Evolutionary conservation across 2,113 vertebrate species (phyloP), one percentile per base, ranked within the genome.

Genomic region (Montifringilla adamsi): DNA sequence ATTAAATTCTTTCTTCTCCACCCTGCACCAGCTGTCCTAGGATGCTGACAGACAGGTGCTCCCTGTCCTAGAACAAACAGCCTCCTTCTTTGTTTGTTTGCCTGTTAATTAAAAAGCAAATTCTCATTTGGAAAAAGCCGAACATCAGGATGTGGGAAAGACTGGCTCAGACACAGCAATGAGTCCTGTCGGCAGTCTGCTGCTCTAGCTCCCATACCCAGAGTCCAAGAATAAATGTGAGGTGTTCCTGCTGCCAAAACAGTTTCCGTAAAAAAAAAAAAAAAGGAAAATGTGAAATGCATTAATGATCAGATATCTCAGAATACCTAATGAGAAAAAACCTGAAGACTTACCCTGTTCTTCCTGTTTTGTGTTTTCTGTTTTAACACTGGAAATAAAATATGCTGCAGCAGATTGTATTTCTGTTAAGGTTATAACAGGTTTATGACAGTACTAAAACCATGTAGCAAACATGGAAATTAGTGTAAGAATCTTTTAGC

Each of bases 361-460:
- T 92, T 39, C 60, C 64, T 93, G 22, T 27, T 97, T 96, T 89
- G 47, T 79, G 76, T 96, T 95, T 94, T 82, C 53, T 84, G 9
- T 86, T 95, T 94, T 86, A 94, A 91, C 12, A 56, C 13, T 76
- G 72, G 90, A 81, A 90, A 97, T 98, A 96, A 97, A 97, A 96
- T 89, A 96, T 44, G 39, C 63, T 91, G 70, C 72, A 78, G 46
- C 23, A 50, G 63, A 96, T 63, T 93, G 47, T 97, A 97, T 97
- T 97, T 98, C 97, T 97, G 83, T 95, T 96, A 92, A 93, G 97
- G 58, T 60, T 66, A 15, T 93, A 97, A 84, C 92, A 97, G 92
- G 83, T 97, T 98, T 98, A 98, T 92, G 94, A 90, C 58, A 74
- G 83, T 74, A 87, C 74, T 98, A 97, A 98, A 97, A 95, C 26